Conservation (phyloP, 2,888 invertebrate species). For the Tolmerus cingulatus region DNA sequence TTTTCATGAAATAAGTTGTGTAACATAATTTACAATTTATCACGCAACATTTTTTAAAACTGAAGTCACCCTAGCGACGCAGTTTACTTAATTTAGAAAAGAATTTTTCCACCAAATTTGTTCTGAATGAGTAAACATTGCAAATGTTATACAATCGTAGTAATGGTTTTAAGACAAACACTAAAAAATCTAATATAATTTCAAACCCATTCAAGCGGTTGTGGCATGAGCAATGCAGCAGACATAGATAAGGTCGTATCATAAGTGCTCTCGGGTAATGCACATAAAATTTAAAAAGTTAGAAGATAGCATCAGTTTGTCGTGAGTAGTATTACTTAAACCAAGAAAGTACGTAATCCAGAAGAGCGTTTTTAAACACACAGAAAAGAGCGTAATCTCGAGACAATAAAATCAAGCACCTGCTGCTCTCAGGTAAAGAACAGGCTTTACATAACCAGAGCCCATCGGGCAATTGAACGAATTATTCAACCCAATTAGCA, state of each 20-base stretch:
- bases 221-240: not conserved
- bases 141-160: not conserved
- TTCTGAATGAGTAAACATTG: not conserved
- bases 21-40: not conserved
- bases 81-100: not conserved
- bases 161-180: not conserved
- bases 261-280: not conserved
- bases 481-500: slow-evolving; percentile 17
- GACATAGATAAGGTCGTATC: not conserved
- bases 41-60: not conserved
- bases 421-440: not conserved
- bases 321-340: not conserved
- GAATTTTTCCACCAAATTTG: not conserved
- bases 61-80: not conserved
- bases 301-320: not conserved
- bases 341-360: not conserved
- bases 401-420: not conserved
- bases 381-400: not conserved
- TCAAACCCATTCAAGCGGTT: not conserved
- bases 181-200: not conserved
- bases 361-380: not conserved
- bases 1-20: not conserved
- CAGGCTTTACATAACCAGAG: not conserved
- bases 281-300: not conserved
- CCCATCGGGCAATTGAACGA: not conserved